Evolutionary conservation across 2,888 invertebrate species (phyloP).

Genomic region (Hetaerina titia): DNA sequence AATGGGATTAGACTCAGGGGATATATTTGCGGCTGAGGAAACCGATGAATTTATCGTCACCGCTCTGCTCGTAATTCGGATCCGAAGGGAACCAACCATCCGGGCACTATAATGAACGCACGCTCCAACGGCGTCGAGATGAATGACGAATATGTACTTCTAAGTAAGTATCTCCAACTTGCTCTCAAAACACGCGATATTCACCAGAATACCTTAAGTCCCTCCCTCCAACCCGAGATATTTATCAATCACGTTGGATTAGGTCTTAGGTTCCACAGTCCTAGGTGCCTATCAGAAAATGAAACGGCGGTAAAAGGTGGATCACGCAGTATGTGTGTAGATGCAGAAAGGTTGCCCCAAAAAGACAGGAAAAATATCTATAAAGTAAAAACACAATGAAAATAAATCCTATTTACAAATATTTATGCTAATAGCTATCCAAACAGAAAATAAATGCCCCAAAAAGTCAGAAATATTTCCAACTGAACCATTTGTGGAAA

Average conservation of each 20-base stretch:
- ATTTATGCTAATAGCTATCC: too few species aligned
- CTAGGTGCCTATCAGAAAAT: too few species aligned
- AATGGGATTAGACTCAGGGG: not conserved
- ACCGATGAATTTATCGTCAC: conserved; percentile 25
- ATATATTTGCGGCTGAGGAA: conserved; percentile 12
- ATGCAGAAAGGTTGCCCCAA: too few species aligned
- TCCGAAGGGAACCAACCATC: conserved; percentile 8
- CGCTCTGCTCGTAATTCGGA: not conserved
- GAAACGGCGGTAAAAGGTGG: too few species aligned
- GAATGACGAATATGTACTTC: not conserved
- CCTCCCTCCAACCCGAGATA: not conserved
- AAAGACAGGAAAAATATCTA: too few species aligned
- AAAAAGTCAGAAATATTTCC: too few species aligned
- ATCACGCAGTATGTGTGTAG: too few species aligned
- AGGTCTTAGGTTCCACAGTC: too few species aligned
- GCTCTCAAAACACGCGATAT: not conserved
- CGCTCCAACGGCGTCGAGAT: not conserved
- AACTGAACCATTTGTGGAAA: too few species aligned
- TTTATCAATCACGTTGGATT: not conserved
- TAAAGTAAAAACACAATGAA: too few species aligned
- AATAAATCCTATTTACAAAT: too few species aligned
- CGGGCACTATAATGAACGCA: not conserved
- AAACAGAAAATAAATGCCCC: too few species aligned
- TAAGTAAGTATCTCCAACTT: not conserved
- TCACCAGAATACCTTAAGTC: not conserved